Evolutionary conservation across 2,113 vertebrate species (phyloP).

Genomic region (Sterna hirundo): DNA sequence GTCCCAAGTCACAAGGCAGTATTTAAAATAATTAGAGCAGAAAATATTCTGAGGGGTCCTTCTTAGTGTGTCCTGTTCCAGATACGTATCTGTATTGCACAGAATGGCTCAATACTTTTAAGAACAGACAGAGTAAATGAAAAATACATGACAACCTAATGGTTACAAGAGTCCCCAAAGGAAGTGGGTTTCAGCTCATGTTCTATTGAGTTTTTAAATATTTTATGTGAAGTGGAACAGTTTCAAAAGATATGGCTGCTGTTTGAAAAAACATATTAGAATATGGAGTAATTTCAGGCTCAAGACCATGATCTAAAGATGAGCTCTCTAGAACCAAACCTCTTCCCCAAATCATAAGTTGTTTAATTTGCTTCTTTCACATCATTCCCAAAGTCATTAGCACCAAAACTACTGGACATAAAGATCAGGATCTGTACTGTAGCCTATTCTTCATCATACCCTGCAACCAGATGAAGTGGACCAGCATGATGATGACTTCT

Average conservation of each 20-base stretch:
- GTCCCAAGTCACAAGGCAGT: neutral
- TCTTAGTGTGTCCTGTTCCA: neutral
- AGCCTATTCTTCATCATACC: neutral
- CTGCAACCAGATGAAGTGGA: neutral
- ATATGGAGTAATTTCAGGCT: neutral
- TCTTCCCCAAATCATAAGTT: neutral
- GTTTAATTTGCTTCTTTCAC: neutral
- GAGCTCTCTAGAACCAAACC: neutral
- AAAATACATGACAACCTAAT: slow-evolving; percentile 5
- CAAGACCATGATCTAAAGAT: neutral
- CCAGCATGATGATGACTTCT: neutral
- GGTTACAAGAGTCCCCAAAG: neutral
- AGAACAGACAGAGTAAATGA: neutral
- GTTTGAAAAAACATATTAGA: neutral
- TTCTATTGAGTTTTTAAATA: slow-evolving; percentile 13
- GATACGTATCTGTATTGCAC: neutral
- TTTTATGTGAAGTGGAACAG: neutral
- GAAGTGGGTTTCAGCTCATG: neutral
- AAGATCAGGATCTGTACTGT: neutral
- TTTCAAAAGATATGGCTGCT: neutral
- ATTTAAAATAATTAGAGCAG: neutral
- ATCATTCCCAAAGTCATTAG: neutral
- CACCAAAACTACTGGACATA: neutral
- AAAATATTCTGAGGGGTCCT: neutral
- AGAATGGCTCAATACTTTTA: neutral